These are phyloP conservation scores for Eleutherodactylus coqui DNA, from an alignment of 2,797 vertebrate species.

Conservation along the genomic window DNA sequence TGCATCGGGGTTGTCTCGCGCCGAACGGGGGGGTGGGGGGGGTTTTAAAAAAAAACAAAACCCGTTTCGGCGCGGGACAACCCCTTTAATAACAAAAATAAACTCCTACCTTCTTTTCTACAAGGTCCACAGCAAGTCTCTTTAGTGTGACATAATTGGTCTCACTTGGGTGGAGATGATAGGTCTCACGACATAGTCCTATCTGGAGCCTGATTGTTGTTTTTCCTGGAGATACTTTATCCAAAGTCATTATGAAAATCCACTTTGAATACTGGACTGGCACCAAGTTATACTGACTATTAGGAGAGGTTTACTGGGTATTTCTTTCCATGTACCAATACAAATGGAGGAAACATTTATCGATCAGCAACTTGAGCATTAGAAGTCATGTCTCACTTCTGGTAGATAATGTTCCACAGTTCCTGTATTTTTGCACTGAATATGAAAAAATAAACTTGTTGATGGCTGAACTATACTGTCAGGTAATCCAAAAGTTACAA, in stretches of 20 bases:
- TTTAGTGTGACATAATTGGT: constrained; percentile 26
- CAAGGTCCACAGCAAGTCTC: constrained; percentile 55
- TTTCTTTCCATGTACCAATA: background rate
- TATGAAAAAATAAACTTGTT: background rate
- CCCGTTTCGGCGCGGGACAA: no score
- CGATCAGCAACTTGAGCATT: background rate
- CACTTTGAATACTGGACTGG: background rate
- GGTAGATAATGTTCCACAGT: background rate
- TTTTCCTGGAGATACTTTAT: constrained; percentile 37
- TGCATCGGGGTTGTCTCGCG: no score
- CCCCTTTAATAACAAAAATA: background rate
- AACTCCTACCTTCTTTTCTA: constrained; percentile 56
- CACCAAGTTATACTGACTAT: background rate
- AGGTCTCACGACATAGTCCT: constrained; percentile 58
- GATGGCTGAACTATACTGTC: background rate
- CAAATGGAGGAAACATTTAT: background rate
- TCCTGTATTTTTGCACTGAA: background rate
- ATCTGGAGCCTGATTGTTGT: constrained; percentile 56
- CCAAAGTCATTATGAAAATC: constrained; percentile 54
- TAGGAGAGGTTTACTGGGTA: background rate
- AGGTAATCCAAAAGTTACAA: background rate
- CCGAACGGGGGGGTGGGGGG: no score
- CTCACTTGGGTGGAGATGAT: constrained; percentile 47
- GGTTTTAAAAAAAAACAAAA: no score
- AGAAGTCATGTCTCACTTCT: background rate